These are phyloP conservation scores for Centroberyx gerrardi DNA, from an alignment of 2,797 vertebrate species.

Conservation along the genomic window DNA sequence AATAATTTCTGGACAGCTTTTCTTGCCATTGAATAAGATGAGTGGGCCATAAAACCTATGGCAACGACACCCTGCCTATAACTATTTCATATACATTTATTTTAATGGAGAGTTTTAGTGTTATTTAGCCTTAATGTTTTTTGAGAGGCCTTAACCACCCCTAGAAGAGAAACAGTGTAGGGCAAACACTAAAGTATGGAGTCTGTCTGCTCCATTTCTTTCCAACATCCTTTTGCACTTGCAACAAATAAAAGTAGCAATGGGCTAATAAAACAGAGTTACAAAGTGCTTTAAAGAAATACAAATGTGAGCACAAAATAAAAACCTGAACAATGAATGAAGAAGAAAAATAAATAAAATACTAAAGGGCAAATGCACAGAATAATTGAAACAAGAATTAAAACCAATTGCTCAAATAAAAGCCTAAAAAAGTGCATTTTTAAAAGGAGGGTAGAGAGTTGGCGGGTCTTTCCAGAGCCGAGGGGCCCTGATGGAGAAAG, in stretches of 20 bases:
- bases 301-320: too few species aligned
- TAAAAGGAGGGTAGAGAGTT: neutral
- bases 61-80: neutral
- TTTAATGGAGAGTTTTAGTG: neutral
- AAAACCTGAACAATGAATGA: too few species aligned
- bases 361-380: too few species aligned
- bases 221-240: too few species aligned
- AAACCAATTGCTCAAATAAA: neutral
- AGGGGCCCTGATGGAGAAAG: neutral
- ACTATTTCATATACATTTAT: neutral
- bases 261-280: too few species aligned
- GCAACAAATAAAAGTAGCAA: too few species aligned
- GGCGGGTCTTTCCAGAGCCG: neutral
- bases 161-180: neutral
- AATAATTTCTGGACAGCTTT: neutral
- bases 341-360: neutral
- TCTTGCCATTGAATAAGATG: neutral
- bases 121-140: neutral
- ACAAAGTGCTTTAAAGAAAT: too few species aligned
- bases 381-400: too few species aligned
- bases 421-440: neutral
- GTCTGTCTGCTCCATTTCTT: neutral
- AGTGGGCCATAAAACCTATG: neutral
- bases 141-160: neutral
- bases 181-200: neutral